These are phyloP conservation scores for Numenius phaeopus DNA, from an alignment of 2,797 vertebrate genomes.

Conservation along the genomic window DNA sequence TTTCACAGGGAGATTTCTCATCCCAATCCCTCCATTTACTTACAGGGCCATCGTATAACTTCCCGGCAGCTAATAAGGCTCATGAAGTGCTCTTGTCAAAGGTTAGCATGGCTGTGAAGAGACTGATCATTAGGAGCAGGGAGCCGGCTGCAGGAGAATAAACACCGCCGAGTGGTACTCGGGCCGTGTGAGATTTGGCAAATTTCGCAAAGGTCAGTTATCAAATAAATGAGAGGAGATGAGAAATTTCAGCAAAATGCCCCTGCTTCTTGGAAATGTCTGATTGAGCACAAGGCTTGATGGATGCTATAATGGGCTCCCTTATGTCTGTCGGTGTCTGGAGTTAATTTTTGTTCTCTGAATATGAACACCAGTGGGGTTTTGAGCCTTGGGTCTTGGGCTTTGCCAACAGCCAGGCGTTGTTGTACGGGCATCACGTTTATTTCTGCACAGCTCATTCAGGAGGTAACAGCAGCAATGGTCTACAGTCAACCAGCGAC, in stretches of 20 bases:
- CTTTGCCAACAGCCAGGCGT: not conserved
- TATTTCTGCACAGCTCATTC: not conserved
- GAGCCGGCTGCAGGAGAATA: not conserved
- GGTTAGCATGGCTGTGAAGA: not conserved
- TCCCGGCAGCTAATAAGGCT: not conserved
- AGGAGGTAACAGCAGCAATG: not conserved
- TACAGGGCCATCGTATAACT: not conserved
- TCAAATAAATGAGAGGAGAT: slow-evolving; percentile 14
- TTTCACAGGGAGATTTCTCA: not conserved
- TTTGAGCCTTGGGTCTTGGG: accelerated
- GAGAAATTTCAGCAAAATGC: slow-evolving; percentile 22
- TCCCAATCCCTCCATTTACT: not conserved
- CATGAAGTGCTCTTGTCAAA: not conserved
- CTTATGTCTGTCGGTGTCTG: not conserved
- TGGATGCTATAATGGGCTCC: not conserved
- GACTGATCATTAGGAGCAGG: not conserved
- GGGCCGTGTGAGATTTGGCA: not conserved
- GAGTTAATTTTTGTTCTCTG: not conserved
- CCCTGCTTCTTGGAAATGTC: not conserved
- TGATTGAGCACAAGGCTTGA: not conserved
- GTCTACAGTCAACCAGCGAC: not conserved
- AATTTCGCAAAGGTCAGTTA: slow-evolving; percentile 19
- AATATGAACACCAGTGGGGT: accelerated
- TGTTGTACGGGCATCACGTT: not conserved
- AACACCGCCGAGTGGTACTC: not conserved